phyloP scores from a whole-genome alignment of 2,113 vertebrate species.

The Suncus etruscus region DNA sequence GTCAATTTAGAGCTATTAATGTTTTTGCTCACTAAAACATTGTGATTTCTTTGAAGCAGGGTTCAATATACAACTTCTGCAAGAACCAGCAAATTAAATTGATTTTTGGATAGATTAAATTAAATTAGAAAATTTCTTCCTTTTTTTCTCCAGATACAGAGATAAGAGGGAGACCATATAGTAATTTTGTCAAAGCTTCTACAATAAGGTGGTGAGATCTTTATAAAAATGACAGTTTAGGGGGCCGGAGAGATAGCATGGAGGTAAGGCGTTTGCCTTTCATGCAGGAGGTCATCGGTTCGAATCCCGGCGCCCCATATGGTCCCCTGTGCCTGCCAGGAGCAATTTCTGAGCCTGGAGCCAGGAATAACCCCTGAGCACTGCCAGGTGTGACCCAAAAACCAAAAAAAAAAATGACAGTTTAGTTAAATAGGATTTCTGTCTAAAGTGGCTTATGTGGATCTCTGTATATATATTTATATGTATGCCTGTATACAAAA shows the following conservation, averaged over 20 bases:
- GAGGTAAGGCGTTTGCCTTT: too few relatives aligned
- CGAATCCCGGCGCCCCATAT: too few relatives aligned
- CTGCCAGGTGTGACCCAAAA: too few relatives aligned
- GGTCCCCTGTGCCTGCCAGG: too few relatives aligned
- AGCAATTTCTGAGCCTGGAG: too few relatives aligned
- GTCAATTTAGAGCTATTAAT: background rate
- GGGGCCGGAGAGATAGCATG: too few relatives aligned
- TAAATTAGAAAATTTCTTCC: background rate
- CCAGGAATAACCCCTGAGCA: too few relatives aligned
- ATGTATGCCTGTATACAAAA: background rate
- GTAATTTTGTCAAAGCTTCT: background rate
- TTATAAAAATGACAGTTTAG: constrained; percentile 47
- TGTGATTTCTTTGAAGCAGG: background rate
- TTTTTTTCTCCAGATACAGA: background rate
- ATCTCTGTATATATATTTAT: background rate
- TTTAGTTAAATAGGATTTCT: constrained; percentile 19
- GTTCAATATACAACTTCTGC: background rate
- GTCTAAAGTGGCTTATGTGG: constrained; percentile 12
- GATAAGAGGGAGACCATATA: constrained; percentile 14
- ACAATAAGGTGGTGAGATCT: background rate
- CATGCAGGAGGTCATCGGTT: too few relatives aligned
- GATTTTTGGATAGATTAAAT: constrained; percentile 39
- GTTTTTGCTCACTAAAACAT: constrained; percentile 40
- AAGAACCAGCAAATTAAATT: background rate
- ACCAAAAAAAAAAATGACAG: too few relatives aligned